These are phyloP conservation scores for Argyrosomus japonicus DNA, from an alignment of 2,113 vertebrate genomes.

Conservation along the genomic window DNA sequence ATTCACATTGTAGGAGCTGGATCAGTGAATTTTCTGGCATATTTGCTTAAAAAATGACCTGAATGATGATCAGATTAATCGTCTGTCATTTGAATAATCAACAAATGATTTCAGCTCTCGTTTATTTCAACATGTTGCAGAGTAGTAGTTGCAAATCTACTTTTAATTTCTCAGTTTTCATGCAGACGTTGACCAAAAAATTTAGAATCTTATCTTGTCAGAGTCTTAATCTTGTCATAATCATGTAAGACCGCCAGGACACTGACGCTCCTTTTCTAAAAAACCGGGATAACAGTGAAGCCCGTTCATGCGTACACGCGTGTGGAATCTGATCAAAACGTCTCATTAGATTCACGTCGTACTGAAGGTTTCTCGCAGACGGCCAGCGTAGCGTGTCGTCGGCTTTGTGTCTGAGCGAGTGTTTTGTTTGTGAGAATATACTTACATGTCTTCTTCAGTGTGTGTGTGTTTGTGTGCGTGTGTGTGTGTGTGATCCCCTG, in stretches of 20 bases:
- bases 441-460: constrained; percentile 48
- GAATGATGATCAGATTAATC: background rate
- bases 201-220: constrained; percentile 12
- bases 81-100: too few relatives aligned
- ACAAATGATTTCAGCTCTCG: too few relatives aligned
- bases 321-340: constrained; percentile 38
- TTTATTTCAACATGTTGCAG: background rate
- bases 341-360: constrained; percentile 39
- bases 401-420: constrained; percentile 36
- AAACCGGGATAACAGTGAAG: constrained; percentile 20
- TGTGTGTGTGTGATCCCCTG: constrained; percentile 67
- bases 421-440: constrained; percentile 51
- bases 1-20: background rate
- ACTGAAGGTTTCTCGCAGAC: constrained; percentile 25
- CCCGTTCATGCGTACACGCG: background rate
- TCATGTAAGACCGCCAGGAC: background rate
- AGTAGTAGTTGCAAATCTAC: background rate
- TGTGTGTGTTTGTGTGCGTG: constrained; percentile 41
- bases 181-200: background rate
- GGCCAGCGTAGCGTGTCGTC: background rate
- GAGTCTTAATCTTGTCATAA: background rate
- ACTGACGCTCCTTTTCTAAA: constrained; percentile 9
- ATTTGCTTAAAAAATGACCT: background rate
- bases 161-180: background rate
- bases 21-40: background rate